Conservation (phyloP, 2,888 invertebrate species). For the Anticlea derivata region DNA sequence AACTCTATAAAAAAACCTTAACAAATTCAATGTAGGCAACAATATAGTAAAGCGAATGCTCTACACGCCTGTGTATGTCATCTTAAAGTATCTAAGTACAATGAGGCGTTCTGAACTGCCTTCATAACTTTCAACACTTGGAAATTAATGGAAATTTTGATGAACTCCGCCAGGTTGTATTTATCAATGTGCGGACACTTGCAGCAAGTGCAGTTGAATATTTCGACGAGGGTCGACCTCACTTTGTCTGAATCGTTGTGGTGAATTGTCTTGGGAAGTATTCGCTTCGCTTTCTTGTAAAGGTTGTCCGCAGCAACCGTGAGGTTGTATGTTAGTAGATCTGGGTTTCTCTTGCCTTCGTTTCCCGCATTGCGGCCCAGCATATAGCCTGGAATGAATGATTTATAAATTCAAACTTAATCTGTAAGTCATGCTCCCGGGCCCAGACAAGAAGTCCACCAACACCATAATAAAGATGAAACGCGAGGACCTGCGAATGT, state of each 20-base stretch:
- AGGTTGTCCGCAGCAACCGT: constrained; percentile 59
- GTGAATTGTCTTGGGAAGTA: constrained; percentile 64
- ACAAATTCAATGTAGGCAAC: too few relatives aligned
- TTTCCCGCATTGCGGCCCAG: constrained; percentile 64
- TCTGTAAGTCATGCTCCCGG: too few relatives aligned
- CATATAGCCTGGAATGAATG: constrained; percentile 70
- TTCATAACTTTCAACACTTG: constrained; percentile 62
- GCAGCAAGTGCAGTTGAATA: constrained; percentile 57
- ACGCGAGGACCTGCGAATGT: too few relatives aligned
- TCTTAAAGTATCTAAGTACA: constrained; percentile 67
- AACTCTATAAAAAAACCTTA: too few relatives aligned
- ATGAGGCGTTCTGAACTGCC: constrained; percentile 62
- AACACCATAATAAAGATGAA: too few relatives aligned
- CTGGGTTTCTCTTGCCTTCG: constrained; percentile 55
- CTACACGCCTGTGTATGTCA: constrained; percentile 49
- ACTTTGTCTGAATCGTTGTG: constrained; percentile 64
- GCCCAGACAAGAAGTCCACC: too few relatives aligned
- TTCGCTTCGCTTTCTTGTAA: constrained; percentile 63
- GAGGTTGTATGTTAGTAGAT: constrained; percentile 61
- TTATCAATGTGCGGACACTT: constrained; percentile 51
- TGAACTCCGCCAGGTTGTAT: constrained; percentile 60
- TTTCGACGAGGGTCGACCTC: constrained; percentile 52
- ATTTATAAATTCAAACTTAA: neutral
- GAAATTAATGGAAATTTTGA: constrained; percentile 58
- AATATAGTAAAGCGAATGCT: too few relatives aligned